A percentile compares a stretch with the other conserved stretches of the same genome.
Conservation (phyloP, 2,797 vertebrate genomes). For the Decapterus maruadsi region DNA sequence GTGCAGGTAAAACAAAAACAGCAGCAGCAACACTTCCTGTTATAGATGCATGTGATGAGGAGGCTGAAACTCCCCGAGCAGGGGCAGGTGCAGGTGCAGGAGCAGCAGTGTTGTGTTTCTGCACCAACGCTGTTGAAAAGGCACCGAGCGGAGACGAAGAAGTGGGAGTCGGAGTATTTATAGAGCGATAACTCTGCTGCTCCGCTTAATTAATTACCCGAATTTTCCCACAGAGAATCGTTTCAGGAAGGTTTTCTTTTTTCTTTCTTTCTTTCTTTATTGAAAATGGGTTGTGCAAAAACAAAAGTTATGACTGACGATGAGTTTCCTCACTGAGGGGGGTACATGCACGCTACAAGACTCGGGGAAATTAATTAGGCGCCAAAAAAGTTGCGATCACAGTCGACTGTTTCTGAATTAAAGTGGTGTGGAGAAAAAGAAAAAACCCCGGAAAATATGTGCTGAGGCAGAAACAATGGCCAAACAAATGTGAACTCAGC, state of each 20-base stretch:
- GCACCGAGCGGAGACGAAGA: conserved; percentile 27
- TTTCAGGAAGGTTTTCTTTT: conserved; percentile 42
- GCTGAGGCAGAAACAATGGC: conserved; percentile 4
- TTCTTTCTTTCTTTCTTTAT: conserved; percentile 43
- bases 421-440: neutral
- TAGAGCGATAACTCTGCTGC: conserved; percentile 49
- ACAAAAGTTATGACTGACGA: conserved; percentile 69
- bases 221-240: conserved; percentile 53
- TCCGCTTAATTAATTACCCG: conserved; percentile 71
- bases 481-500: conserved; percentile 1
- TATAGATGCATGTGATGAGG: conserved; percentile 38
- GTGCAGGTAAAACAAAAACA: neutral
- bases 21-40: conserved; percentile 6
- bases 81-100: conserved; percentile 19
- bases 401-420: conserved; percentile 45
- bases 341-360: conserved; percentile 62
- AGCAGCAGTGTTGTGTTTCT: neutral
- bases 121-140: conserved; percentile 22
- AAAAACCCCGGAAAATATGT: conserved; percentile 22
- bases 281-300: conserved; percentile 76
- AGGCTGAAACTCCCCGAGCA: conserved; percentile 53
- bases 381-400: conserved; percentile 46
- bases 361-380: conserved; percentile 64
- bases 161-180: conserved; percentile 57
- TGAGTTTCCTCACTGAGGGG: conserved; percentile 60